Base-by-base conservation (phyloP, 1,140 invertebrate species). In the Sitophilus oryzae region DNA sequence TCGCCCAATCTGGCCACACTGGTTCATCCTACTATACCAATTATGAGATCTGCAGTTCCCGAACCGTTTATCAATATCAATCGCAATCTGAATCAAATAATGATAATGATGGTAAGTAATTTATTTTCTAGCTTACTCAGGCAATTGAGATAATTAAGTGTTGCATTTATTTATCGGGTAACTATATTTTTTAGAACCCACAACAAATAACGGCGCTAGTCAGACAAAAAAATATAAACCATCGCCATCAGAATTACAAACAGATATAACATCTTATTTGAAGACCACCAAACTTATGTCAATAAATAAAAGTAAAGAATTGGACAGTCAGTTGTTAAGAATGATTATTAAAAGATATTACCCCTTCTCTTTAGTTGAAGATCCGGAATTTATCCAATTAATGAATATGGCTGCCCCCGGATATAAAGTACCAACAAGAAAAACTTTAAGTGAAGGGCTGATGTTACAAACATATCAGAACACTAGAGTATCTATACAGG, bases 341-440 rank as follows among this genome's bases (percentile, higher is more conserved):
- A 36, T 49, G 47, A 49, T 49, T 37, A 35, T 49, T 8, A 49
- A 49, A 18, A 16, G 19, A 20, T 49, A 49, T 49, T 38, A 49
- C 19, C 47, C 25, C 5, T 49, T 50, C 22, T 50, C 48, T 16
- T 36, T 50, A 22, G 48, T 50, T 3, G 48, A 50, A 22, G 36
- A 50, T 40, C 35, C 19, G 6, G 48, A 40, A 40, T 50, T 38
- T 36, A 19, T 21, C 10, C 3, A 23, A 4, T 16, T 50, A 8
- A 22, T 50, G 35, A 6, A 50, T 1, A 40, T 50, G 35, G 35
- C 37, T 10, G 37, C 37, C n/a, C 36, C 48, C 18, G 35, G 36
- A 2, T 50, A 50, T 40, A 38, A 40, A 41, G 8, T 50, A 41
- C 48, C 48, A 3, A 18, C 30, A 15, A 21, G 48, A 23, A 50